A percentile compares a stretch with the other conserved stretches of the same genome.
These are phyloP conservation scores for Rhopalosiphum padi DNA, from an alignment of 1,140 invertebrate species.

Conservation along the genomic window DNA sequence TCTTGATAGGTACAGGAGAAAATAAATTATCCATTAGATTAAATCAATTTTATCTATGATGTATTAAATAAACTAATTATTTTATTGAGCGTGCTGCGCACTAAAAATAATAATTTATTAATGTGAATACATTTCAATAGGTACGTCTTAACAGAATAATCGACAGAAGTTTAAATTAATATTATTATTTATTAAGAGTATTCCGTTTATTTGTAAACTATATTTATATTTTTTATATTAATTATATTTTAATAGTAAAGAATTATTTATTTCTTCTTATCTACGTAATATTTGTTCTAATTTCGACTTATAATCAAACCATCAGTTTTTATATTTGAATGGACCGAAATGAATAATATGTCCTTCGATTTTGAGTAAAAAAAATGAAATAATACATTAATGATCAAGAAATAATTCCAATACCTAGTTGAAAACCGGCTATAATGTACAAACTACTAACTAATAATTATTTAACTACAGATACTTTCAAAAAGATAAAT, in stretches of 20 bases:
- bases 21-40: neutral
- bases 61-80: neutral
- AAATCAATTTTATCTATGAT: neutral
- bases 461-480: conserved; percentile 26
- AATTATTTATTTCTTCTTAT: neutral
- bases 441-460: neutral
- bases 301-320: neutral
- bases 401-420: neutral
- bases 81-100: neutral
- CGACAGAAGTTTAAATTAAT: neutral
- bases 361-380: conserved; percentile 15
- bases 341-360: neutral
- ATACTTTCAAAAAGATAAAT: neutral
- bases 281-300: neutral
- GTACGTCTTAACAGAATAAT: neutral
- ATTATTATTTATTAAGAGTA: neutral
- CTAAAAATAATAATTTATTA: neutral
- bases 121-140: neutral
- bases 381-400: conserved; percentile 6
- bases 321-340: neutral
- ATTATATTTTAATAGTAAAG: neutral
- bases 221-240: neutral
- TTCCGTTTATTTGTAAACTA: neutral
- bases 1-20: neutral
- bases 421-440: conserved; percentile 10